Evolutionary conservation across 2,797 vertebrate genomes (phyloP).

Genomic region (Sandelia bainsii): DNA sequence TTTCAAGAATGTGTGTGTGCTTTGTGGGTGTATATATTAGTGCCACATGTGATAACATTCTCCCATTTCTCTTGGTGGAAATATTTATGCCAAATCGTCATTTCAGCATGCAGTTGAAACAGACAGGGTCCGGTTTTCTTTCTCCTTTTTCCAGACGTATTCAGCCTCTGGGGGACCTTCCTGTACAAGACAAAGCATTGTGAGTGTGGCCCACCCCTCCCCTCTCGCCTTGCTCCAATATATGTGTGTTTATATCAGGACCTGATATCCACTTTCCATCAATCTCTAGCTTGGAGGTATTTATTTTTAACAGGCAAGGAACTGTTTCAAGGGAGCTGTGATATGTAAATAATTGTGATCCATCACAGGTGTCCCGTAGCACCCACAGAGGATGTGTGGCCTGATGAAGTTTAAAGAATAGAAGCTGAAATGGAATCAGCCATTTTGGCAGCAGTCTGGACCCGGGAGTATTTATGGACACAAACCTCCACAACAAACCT

Average conservation of each 20-base stretch:
- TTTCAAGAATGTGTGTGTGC: conserved; percentile 27
- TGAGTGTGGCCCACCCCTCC: conserved; percentile 29
- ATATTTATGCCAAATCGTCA: conserved; percentile 76
- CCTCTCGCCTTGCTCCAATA: conserved; percentile 15
- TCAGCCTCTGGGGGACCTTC: conserved; percentile 60
- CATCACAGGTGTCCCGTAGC: conserved; percentile 62
- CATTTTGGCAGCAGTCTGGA: conserved; percentile 3
- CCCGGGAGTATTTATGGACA: conserved; percentile 22
- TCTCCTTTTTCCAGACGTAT: conserved; percentile 54
- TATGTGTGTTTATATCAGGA: conserved; percentile 73
- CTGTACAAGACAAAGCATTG: conserved; percentile 62
- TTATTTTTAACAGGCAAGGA: conserved; percentile 73
- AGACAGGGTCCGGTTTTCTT: conserved; percentile 57
- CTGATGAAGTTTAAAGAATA: conserved; percentile 58
- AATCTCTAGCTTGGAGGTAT: conserved; percentile 64
- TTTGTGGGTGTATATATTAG: conserved; percentile 42
- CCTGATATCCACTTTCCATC: conserved; percentile 71
- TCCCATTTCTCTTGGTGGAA: conserved; percentile 65
- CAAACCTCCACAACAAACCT: conserved; percentile 7
- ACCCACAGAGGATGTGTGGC: conserved; percentile 32
- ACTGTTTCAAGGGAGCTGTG: conserved; percentile 55
- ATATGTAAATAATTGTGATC: conserved; percentile 78
- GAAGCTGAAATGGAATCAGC: conserved; percentile 42
- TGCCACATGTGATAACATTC: conserved; percentile 71
- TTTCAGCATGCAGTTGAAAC: conserved; percentile 76